Percentiles rank a stretch among this genome's conserved stretches.
These are phyloP conservation scores for Dicrostonyx torquatus DNA, from an alignment of 2,797 vertebrate species.

Conservation along the genomic window DNA sequence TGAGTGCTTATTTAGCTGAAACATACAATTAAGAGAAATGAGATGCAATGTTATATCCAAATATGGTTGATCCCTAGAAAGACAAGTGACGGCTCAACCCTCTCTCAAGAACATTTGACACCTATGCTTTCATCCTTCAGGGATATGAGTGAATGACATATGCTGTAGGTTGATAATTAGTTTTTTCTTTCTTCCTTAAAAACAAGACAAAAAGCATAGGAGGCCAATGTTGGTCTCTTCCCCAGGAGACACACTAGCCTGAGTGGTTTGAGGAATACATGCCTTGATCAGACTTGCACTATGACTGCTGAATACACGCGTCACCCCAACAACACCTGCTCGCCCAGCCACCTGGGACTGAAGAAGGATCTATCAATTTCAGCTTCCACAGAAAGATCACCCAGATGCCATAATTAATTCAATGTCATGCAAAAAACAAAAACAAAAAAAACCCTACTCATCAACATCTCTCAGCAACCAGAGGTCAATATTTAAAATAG, in stretches of 20 bases:
- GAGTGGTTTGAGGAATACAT: slow-evolving; percentile 84
- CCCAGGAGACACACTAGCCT: slow-evolving; percentile 83
- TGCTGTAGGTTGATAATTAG: slow-evolving; percentile 86
- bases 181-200: slow-evolving; percentile 63
- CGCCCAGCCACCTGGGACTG: slow-evolving; percentile 78
- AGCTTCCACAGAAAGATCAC: slow-evolving; percentile 77
- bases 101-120: slow-evolving; percentile 83
- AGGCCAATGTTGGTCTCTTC: slow-evolving; percentile 79
- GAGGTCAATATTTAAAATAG: slow-evolving; percentile 53
- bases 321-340: slow-evolving; percentile 85
- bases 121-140: slow-evolving; percentile 79
- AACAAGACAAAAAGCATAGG: slow-evolving; percentile 60
- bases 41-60: slow-evolving; percentile 67
- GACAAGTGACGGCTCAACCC: slow-evolving; percentile 79
- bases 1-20: slow-evolving; percentile 73
- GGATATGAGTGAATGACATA: slow-evolving; percentile 84
- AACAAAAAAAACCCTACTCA: slow-evolving; percentile 75
- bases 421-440: slow-evolving; percentile 58
- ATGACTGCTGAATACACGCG: slow-evolving; percentile 76
- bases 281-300: slow-evolving; percentile 84
- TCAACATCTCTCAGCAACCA: slow-evolving; percentile 65
- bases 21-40: slow-evolving; percentile 42
- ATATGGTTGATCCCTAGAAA: slow-evolving; percentile 78
- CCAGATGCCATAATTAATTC: slow-evolving; percentile 77
- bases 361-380: slow-evolving; percentile 82